Base-by-base conservation (phyloP, 30 jellyfish, hydroid and myxozoan genomes). In the Turritopsis dohrnii region DNA sequence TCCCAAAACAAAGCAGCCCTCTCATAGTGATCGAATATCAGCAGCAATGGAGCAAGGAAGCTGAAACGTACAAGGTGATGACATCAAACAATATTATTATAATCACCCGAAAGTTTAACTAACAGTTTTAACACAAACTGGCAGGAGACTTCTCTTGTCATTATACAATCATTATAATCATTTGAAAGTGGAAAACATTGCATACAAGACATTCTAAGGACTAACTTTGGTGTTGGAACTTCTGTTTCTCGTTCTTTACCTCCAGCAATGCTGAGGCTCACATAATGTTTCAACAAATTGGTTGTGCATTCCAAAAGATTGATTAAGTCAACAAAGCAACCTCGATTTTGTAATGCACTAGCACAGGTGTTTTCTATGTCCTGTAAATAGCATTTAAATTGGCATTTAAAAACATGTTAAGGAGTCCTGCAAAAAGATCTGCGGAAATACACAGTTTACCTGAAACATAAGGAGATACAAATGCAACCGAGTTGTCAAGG, bases 31-130 rank as follows among this genome's bases (percentile, higher is more conserved):
- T 92, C 96, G 81, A 92, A 66, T 23, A 88, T 53, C 75, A 92
- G 85, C 54, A 92, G 82, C 19, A 92, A 87, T 18, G 96, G 88
- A 1, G 97, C 95, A 23, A 92, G 92, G 91, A 90, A 92, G 54
- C 97, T 92, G 79, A 17, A 72, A 53, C 9, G 41, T n/a, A n/a
- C n/a, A n/a, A 41, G 13, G 60, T 41, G 9, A 41, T 41, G 60
- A 3, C 60, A 41, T 41, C 13, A 41, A 41, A 41, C 60, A 3
- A 41, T 3, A 13, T 13, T 41, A 41, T 13, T 3, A 41, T 41
- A 13, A 13, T 41, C 60, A 5, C 13, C 13, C 13, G 60, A 13
- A 41, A 3, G 60, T 41, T 5, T 13, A n/a, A 41, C 5, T 13
- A 41, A 41, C 13, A 41, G 60, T 3, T 41, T 41, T 41, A 5